Conservation (phyloP, 2,888 invertebrate genomes). For the Clitarchus hookeri region DNA sequence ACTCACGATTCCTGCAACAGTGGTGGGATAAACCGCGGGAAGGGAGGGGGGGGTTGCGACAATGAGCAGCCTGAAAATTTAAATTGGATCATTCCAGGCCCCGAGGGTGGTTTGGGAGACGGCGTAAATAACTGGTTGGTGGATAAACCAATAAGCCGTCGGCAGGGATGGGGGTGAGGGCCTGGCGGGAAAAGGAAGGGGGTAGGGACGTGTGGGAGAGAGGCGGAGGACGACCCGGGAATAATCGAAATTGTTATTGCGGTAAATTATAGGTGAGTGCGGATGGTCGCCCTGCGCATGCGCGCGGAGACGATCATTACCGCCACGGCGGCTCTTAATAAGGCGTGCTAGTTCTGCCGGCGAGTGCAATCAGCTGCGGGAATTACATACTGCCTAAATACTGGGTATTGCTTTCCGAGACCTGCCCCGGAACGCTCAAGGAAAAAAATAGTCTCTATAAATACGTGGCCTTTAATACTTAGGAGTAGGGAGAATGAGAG, state of each 20-base stretch:
- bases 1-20: background rate
- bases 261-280: slow-evolving; percentile 24
- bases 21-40: background rate
- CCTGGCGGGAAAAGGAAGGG: background rate
- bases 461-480: background rate
- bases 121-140: background rate
- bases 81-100: slow-evolving; percentile 10
- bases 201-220: background rate
- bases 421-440: background rate
- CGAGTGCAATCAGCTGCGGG: background rate
- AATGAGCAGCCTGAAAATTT: slow-evolving; percentile 14
- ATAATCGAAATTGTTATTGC: slow-evolving; percentile 25
- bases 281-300: background rate
- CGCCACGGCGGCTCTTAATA: background rate
- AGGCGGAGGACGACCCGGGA: background rate
- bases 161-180: background rate
- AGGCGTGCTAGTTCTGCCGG: background rate
- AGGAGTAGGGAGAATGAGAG: background rate
- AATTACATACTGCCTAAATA: background rate
- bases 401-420: background rate
- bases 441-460: background rate
- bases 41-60: background rate
- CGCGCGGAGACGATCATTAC: background rate
- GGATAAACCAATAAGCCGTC: background rate
- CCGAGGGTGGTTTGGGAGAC: background rate